Percentiles rank a stretch among this genome's conserved stretches.
These are phyloP conservation scores for Chondrosia reniformis DNA, from an alignment of 37 sponge, comb jelly and placozoan genomes.

Conservation along the genomic window DNA sequence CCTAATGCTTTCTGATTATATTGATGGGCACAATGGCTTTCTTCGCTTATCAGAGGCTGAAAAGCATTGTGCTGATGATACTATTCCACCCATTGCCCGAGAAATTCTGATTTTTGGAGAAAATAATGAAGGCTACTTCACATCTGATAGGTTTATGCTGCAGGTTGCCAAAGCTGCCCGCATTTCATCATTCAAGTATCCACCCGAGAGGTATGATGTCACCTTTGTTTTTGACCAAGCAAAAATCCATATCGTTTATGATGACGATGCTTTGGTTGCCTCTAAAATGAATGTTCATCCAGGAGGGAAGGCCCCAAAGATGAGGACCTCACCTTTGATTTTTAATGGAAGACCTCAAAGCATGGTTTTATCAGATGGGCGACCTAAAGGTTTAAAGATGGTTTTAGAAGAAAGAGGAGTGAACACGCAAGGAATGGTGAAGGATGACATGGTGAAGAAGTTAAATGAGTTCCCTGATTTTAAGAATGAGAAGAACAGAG, in stretches of 20 bases:
- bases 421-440: neutral
- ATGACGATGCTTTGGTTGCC: conserved; percentile 26
- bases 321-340: neutral
- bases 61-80: neutral
- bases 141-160: neutral
- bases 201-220: neutral
- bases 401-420: conserved; percentile 9
- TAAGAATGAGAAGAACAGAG: conserved; percentile 3
- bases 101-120: conserved; percentile 1
- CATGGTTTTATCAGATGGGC: conserved; percentile 3
- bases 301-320: conserved; percentile 15
- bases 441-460: neutral
- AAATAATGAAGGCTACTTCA: conserved; percentile 23
- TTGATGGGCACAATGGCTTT: conserved; percentile 33
- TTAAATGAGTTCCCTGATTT: neutral
- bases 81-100: neutral
- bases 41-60: conserved; percentile 12
- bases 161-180: conserved; percentile 5
- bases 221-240: conserved; percentile 31
- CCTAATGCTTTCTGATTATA: conserved; percentile 32
- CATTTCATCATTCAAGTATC: conserved; percentile 31
- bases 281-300: conserved; percentile 28
- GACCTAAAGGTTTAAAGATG: neutral
- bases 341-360: neutral
- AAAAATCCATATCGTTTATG: conserved; percentile 4